Base-by-base conservation (phyloP, 53 echinoderm and acorn worm species). In the Actinopyga echinites region DNA sequence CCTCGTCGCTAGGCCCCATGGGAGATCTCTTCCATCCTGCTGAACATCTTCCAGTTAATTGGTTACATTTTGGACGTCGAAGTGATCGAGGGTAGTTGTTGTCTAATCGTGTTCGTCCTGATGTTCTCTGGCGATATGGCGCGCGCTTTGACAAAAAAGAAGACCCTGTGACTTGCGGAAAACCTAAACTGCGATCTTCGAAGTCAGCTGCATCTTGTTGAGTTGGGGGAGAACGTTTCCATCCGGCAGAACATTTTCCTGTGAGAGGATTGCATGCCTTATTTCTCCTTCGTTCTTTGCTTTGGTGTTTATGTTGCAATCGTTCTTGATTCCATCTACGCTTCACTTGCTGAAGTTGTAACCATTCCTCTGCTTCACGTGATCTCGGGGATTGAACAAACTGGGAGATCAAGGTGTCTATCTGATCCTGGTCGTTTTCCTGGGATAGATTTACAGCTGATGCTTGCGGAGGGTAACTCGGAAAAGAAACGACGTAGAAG, bases 1-100 rank as follows among this genome's bases (percentile, higher is more conserved):
- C 19, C 40, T 24, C 34, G 8, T 40, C 44, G 21, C 25, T 43
- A 2, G 71, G 71, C 49, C 49, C 17, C n/a, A 71, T 71, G 40
- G 71, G 71, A 23, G 71, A 71, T 40, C 71, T 22, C n/a, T 71
- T 71, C 71, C 71, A 71, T 15, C 71, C 71, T 37, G 71, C 71
- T 24, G 71, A 71, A 34, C 71, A 71, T 13, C 71, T 22, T 40
- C 71, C 71, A 25, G 38, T 71, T 11, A 71, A 71, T 71, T 71
- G 22, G 22, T 71, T 71, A 40, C 71, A 71, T 37, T 40, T 71
- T n/a, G 38, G 21, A 19, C 34, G 11, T 71, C 71, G 15, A 25
- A 71, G n/a, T 25, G 71, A 3, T 34, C 71, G 22, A 19, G 22
- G 44, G 44, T 71, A 71, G 19, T 36, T 32, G 44, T 22, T 19